phyloP scores from a whole-genome alignment of 1,140 invertebrate species.

The Metopolophium dirhodum region DNA sequence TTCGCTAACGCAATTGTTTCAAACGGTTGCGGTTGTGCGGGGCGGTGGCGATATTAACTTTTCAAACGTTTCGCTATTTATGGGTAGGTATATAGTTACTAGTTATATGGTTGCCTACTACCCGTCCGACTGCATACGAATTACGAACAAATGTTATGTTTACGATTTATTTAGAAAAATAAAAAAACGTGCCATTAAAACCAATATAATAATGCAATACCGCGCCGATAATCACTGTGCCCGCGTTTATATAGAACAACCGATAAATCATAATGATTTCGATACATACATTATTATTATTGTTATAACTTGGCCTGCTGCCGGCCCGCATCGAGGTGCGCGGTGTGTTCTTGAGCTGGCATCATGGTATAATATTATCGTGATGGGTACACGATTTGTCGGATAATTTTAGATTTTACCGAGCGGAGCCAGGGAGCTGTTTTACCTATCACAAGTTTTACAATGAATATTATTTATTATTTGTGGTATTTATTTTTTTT shows the following conservation, averaged over 20 bases:
- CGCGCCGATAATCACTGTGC: background rate
- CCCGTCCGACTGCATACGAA: background rate
- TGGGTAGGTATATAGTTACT: background rate
- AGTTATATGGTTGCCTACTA: background rate
- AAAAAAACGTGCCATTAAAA: background rate
- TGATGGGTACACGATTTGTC: background rate
- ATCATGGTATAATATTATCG: no score
- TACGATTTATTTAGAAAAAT: background rate
- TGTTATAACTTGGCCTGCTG: background rate
- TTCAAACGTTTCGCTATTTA: slow-evolving; percentile 11
- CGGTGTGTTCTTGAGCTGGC: background rate
- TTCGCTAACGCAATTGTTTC: background rate
- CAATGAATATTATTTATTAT: background rate
- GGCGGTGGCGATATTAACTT: background rate
- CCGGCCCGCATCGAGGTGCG: background rate
- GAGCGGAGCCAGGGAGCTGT: background rate
- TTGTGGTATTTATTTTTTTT: background rate
- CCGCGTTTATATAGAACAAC: background rate
- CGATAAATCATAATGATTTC: background rate
- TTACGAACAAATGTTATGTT: slow-evolving; percentile 1
- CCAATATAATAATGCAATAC: background rate
- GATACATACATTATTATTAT: background rate
- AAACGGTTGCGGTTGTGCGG: background rate
- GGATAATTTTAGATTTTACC: background rate
- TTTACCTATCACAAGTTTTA: background rate